phyloP scores from a whole-genome alignment of 2,797 vertebrate genomes.

The Perdix hodgsoniae region DNA sequence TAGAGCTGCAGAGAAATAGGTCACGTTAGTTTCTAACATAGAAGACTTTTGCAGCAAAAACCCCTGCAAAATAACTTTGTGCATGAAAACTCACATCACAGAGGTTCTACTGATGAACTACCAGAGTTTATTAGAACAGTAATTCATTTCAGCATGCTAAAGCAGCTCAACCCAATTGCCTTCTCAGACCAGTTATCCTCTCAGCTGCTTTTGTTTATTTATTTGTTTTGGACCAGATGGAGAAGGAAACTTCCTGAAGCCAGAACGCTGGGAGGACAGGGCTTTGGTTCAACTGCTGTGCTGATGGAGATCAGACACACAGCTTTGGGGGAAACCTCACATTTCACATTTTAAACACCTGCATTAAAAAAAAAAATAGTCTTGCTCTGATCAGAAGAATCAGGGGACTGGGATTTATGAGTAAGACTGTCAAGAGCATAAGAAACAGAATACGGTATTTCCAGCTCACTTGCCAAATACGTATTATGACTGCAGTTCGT shows the following conservation, averaged over 20 bases:
- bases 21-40: not conserved
- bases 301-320: not conserved
- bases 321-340: constrained; percentile 52
- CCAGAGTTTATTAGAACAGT: not conserved
- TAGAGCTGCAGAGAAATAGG: not conserved
- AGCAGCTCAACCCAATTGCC: not conserved
- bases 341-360: constrained; percentile 64
- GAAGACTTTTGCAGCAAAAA: not conserved
- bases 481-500: constrained; percentile 33
- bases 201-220: not conserved
- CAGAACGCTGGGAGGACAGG: not conserved
- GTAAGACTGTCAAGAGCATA: constrained; percentile 44
- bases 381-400: constrained; percentile 33
- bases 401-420: constrained; percentile 54
- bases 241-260: not conserved
- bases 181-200: not conserved
- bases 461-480: constrained; percentile 51
- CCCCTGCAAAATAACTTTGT: not conserved
- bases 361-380: constrained; percentile 13
- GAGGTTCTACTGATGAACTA: not conserved
- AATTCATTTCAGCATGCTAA: not conserved
- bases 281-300: not conserved
- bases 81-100: not conserved
- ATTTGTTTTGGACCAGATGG: not conserved
- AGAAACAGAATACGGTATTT: constrained; percentile 66